Conservation (phyloP, 2,113 vertebrate genomes). For the Gambusia holbrooki region DNA sequence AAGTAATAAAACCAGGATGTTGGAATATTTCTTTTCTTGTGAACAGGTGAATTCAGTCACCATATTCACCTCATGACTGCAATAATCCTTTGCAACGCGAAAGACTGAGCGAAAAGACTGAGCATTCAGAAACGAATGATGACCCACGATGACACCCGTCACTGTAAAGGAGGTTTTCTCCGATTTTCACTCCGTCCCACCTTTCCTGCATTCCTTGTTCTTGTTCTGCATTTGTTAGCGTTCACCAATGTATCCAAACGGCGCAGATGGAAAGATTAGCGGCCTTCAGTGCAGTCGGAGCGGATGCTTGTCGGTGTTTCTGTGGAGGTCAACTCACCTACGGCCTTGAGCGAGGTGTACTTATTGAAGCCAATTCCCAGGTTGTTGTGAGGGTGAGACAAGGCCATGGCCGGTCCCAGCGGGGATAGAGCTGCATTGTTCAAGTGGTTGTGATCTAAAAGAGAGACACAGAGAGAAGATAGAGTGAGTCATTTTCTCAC, state of each 20-base stretch:
- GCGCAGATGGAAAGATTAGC: background rate
- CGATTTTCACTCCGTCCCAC: background rate
- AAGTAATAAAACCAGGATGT: background rate
- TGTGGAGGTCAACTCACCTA: constrained; percentile 68
- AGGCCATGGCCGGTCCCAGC: constrained; percentile 76
- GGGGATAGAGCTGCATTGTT: constrained; percentile 79
- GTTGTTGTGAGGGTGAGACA: constrained; percentile 84
- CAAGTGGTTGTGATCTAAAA: constrained; percentile 79
- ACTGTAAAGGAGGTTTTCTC: constrained; percentile 22
- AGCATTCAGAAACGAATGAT: constrained; percentile 22
- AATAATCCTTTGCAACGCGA: background rate
- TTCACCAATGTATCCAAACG: background rate
- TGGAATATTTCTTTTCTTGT: background rate
- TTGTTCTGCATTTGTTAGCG: background rate
- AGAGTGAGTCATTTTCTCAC: constrained; percentile 9
- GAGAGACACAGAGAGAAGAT: constrained; percentile 17
- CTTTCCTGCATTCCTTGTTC: constrained; percentile 2
- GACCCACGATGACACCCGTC: constrained; percentile 27
- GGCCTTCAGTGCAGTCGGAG: constrained; percentile 1
- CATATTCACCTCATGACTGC: constrained; percentile 23
- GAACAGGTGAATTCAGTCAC: background rate
- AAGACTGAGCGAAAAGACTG: background rate
- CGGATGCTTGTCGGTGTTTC: constrained; percentile 7
- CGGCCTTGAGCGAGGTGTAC: constrained; percentile 79
- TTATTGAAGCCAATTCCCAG: constrained; percentile 82